Evolutionary conservation across 2,797 vertebrate species (phyloP), one percentile per base, ranked within the genome.

Genomic region (Threskiornis aethiopicus): DNA sequence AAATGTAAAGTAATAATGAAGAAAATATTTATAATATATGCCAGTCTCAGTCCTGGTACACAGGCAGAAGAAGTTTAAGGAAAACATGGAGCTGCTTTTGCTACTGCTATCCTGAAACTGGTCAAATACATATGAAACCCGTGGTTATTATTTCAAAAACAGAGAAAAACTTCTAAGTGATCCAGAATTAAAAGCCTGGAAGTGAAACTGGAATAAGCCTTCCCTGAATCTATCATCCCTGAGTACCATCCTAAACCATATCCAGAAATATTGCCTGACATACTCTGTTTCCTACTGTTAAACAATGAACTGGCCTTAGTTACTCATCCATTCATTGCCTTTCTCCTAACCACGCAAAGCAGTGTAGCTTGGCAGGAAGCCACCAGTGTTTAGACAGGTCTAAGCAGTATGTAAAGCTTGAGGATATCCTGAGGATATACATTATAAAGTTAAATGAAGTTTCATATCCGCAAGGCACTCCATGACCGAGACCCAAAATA

Each of bases 1-100:
- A 95, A 92, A 37, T 51, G 24, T 51, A 70, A 96, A 96, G 80
- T 37, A 89, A 93, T 84, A 79, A 76, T 1, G 6, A 85, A 89
- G 70, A 91, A 83, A 96, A 93, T 90, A 42, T 61, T 77, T 86
- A 13, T 41, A 58, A 78, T 33, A 61, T 24, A 47, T 26, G 49
- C 20, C 42, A 84, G 31, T 79, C 44, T 92, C 35, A 15, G 54
- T 55, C 37, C 33, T 58, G 33, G 18, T 84, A 66, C 16, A 5
- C 10, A 69, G 71, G 49, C 6, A 25, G 22, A 65, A 70, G 22
- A 19, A 25, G 15, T 73, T 62, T 73, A 87, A 80, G 33, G 72
- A 61, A 93, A 84, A 70, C 9, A 21, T 42, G 24, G 29, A 87
- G 13, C 26, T 78, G 41, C 29, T 77, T 15, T 72, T 84, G 44